Evolutionary conservation across 2,888 invertebrate species (phyloP), one percentile per base, ranked within the genome.

Genomic region (Mesorhabditis belari): DNA sequence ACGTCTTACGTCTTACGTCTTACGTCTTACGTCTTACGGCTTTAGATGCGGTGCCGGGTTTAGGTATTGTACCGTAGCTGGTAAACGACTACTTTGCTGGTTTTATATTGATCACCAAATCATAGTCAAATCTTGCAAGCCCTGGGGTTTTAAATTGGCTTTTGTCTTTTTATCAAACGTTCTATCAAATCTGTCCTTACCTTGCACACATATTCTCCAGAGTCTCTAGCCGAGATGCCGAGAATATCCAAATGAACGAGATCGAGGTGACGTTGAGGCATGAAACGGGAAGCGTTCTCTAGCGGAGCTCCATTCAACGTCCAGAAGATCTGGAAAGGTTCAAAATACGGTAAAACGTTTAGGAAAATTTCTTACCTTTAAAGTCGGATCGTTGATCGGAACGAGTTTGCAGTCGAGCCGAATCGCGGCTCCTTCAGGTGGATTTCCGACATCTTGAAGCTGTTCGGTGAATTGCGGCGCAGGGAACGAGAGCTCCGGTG

Each of bases 151-250:
- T n/a, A n/a, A n/a, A n/a, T n/a, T n/a, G n/a, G n/a, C n/a, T n/a
- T n/a, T n/a, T n/a, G n/a, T n/a, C n/a, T n/a, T n/a, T n/a, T n/a
- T n/a, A n/a, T n/a, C n/a, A n/a, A n/a, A n/a, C n/a, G n/a, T n/a
- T n/a, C n/a, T n/a, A n/a, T n/a, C n/a, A n/a, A n/a, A n/a, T n/a
- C n/a, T n/a, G n/a, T n/a, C n/a, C 21, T 90, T 60, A 95, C 95
- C 82, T 91, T 90, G 85, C 93, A 93, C 87, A 92, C 92, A 83
- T 94, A 95, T 4, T 90, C 65, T 68, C 95, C 95, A 62, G 90
- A 90, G 82, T 96, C 95, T 85, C 93, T 92, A 58, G 90, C 87
- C 80, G 92, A 92, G 0, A 90, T 87, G 81, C 92, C 92, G 23
- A 93, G 84, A 73, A 94, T 89, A 82, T 94, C 93, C 66, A 94